Evolutionary conservation across 2,797 vertebrate genomes (phyloP).

Genomic region (Hemitrygon akajei): DNA sequence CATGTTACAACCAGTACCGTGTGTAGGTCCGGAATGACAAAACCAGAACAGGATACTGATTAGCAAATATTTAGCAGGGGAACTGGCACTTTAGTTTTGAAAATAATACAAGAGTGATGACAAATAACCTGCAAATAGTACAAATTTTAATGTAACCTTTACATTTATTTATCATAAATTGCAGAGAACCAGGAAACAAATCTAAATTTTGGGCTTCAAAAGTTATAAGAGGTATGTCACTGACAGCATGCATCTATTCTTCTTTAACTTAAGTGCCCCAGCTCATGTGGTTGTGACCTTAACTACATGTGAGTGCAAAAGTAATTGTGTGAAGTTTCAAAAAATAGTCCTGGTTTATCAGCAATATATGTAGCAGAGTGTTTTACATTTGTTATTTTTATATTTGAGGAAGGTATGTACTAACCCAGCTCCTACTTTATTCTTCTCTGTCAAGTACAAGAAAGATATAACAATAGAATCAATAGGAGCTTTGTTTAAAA

Average conservation of each 20-base stretch:
- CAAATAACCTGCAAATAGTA: too few species aligned
- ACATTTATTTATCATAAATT: too few species aligned
- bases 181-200: too few species aligned
- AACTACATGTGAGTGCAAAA: not conserved
- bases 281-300: not conserved
- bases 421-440: not conserved
- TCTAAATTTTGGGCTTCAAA: too few species aligned
- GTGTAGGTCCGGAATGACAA: too few species aligned
- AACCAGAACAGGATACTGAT: too few species aligned
- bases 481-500: not conserved
- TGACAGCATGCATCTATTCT: not conserved
- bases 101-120: too few species aligned
- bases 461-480: not conserved
- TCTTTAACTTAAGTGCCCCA: not conserved
- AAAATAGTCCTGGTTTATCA: not conserved
- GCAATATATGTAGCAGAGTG: not conserved
- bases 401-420: not conserved
- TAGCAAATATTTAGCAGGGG: too few species aligned
- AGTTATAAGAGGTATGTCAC: not conserved
- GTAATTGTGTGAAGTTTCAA: not conserved
- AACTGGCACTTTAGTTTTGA: too few species aligned
- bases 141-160: too few species aligned
- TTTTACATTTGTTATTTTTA: not conserved
- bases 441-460: not conserved
- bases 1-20: too few species aligned